Base-by-base conservation (phyloP, 2,888 invertebrate genomes). In the Lycia hirtaria region DNA sequence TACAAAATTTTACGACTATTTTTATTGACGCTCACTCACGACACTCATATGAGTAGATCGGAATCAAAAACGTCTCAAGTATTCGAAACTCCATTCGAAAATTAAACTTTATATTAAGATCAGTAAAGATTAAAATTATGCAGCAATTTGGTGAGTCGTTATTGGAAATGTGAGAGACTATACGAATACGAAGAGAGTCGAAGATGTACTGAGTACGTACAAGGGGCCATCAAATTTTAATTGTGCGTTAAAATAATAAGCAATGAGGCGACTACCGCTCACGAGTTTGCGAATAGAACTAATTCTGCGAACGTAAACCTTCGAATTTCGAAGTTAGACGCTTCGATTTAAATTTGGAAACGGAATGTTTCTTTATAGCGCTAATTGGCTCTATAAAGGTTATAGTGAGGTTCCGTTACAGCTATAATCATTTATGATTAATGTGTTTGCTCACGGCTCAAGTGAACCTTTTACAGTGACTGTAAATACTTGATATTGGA, bases 211-310 rank as follows among this genome's bases (percentile, higher is more conserved):
- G 79, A 87, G 85, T 85, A 84, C 62, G 60, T 62, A 67, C 63
- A 88, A 87, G 83, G 77, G 85, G 83, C 87, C 87, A 89, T 92
- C 87, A 92, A 91, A 90, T 85, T 91, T 92, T 92, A 91, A 91
- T 89, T 88, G 89, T 88, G 79, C 88, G 90, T 89, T 90, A 90
- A 90, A 91, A 91, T 90, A 89, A 89, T 89, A 91, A 91, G 89
- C 88, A 90, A 89, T 87, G 88, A 86, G 85, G 88, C 87, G 88
- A 86, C 85, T 87, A 85, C 85, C 82, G 79, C 77, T 86, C 81
- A 77, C 76, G 68, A 69, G 73, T 76, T 82, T 76, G 84, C 76
- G 81, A 78, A 87, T 84, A 87, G 83, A 83, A 81, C 78, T 75
- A 78, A 80, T 83, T 78, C 75, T 60, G 70, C 71, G 71, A 73